Conservation (phyloP, 2,888 invertebrate genomes). For the Nasonia oneida region DNA sequence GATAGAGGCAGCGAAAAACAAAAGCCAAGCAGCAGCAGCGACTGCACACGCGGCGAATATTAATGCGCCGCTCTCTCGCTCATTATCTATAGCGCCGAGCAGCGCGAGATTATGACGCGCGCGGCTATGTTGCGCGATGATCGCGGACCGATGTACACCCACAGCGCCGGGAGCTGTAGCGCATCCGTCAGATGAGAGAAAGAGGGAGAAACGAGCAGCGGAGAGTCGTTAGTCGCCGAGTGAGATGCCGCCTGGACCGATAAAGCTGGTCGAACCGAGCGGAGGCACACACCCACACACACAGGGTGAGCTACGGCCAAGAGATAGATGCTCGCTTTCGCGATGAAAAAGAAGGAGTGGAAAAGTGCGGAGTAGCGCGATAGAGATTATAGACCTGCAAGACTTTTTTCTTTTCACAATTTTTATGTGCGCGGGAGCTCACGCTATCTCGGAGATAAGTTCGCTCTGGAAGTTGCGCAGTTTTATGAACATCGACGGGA, state of each 20-base stretch:
- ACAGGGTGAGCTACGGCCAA: background rate
- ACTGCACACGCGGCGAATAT: conserved; percentile 69
- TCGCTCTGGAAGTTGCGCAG: background rate
- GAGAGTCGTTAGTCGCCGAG: background rate
- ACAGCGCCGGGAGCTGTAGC: background rate
- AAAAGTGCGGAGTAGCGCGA: conserved; percentile 10
- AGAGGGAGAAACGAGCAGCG: background rate
- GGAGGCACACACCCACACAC: background rate
- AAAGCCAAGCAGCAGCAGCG: background rate
- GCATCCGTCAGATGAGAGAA: background rate
- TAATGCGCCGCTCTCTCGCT: conserved; percentile 69
- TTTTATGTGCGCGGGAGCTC: background rate
- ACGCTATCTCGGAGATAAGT: background rate
- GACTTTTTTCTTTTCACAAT: background rate
- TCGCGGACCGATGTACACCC: conserved; percentile 6
- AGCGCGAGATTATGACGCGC: conserved; percentile 46
- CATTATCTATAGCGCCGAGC: conserved; percentile 68
- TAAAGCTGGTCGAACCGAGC: background rate
- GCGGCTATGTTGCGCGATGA: conserved; percentile 64
- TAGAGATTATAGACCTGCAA: background rate
- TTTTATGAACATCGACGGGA: too few relatives aligned
- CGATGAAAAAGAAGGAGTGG: background rate
- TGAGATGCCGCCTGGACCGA: conserved; percentile 33
- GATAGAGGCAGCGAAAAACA: conserved; percentile 27
- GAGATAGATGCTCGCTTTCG: background rate